These are phyloP conservation scores for Sebastes cheni DNA, from an alignment of 2,797 vertebrate species.

Conservation along the genomic window DNA sequence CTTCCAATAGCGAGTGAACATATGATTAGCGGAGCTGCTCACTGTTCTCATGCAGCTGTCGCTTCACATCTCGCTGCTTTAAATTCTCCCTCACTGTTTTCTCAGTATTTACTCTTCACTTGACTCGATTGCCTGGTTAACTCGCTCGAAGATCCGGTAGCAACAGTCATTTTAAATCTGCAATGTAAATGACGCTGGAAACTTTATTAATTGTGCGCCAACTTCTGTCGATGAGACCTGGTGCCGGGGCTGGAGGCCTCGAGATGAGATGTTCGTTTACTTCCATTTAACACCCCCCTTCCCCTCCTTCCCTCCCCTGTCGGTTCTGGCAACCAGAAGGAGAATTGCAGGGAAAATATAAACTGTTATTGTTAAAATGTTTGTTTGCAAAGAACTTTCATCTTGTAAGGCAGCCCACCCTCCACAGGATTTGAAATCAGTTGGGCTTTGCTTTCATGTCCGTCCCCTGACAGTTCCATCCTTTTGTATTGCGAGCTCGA, in stretches of 20 bases:
- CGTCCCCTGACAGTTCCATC: slow-evolving; percentile 80
- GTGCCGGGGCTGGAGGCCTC: slow-evolving; percentile 70
- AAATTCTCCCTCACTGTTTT: slow-evolving; percentile 34
- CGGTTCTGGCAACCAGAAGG: slow-evolving; percentile 72
- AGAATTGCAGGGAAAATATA: slow-evolving; percentile 78
- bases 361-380: slow-evolving; percentile 88
- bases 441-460: slow-evolving; percentile 85
- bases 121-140: slow-evolving; percentile 42
- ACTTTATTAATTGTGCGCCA: slow-evolving; percentile 77
- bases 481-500: slow-evolving; percentile 81
- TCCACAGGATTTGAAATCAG: slow-evolving; percentile 82
- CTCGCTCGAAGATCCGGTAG: slow-evolving; percentile 16
- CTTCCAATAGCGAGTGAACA: slow-evolving; percentile 72
- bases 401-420: slow-evolving; percentile 84
- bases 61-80: slow-evolving; percentile 48
- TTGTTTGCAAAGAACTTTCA: slow-evolving; percentile 88
- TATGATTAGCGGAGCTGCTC: slow-evolving; percentile 70
- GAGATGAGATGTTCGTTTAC: slow-evolving; percentile 77
- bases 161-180: slow-evolving; percentile 62
- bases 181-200: slow-evolving; percentile 72
- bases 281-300: slow-evolving; percentile 73
- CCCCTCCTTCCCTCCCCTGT: slow-evolving; percentile 58
- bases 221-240: slow-evolving; percentile 73
- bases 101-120: slow-evolving; percentile 21
- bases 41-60: slow-evolving; percentile 68